phyloP scores from a whole-genome alignment of 2,888 invertebrate genomes.

The Sinodicranocentrus sp. region DNA sequence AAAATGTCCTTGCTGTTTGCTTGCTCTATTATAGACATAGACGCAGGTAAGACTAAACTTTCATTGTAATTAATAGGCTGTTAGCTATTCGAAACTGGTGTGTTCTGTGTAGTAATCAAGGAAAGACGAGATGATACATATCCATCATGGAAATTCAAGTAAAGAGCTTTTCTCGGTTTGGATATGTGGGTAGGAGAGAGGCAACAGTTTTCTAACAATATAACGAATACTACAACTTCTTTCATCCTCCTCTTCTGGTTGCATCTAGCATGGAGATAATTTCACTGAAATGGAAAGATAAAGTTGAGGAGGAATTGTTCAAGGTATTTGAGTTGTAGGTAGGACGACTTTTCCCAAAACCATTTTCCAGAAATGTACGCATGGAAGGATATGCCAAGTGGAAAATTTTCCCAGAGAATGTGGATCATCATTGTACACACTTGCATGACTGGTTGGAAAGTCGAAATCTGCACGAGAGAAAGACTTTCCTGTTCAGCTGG shows the following conservation, averaged over 20 bases:
- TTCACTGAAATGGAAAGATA: background rate
- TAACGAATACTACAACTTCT: background rate
- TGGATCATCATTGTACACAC: background rate
- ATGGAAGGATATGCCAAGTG: background rate
- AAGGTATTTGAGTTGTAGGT: conserved; percentile 2
- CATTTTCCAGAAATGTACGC: background rate
- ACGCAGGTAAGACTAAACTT: too few species aligned
- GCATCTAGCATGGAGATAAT: background rate
- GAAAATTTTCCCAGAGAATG: conserved; percentile 1
- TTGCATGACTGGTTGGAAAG: conserved; percentile 2
- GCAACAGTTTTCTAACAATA: background rate
- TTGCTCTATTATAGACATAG: too few species aligned
- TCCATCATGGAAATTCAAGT: conserved; percentile 1
- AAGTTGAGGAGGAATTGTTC: background rate
- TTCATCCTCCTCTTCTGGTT: background rate
- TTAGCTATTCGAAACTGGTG: background rate
- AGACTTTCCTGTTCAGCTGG: background rate
- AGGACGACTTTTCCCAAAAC: too few species aligned
- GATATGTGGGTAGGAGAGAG: background rate
- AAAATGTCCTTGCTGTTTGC: too few species aligned
- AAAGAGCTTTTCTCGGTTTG: background rate
- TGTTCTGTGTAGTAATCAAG: background rate
- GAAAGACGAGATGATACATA: background rate
- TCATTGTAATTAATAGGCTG: conserved; percentile 9
- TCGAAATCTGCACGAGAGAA: conserved; percentile 6